Base-by-base conservation (phyloP, 2,113 vertebrate species). In the Corvus hawaiiensis region DNA sequence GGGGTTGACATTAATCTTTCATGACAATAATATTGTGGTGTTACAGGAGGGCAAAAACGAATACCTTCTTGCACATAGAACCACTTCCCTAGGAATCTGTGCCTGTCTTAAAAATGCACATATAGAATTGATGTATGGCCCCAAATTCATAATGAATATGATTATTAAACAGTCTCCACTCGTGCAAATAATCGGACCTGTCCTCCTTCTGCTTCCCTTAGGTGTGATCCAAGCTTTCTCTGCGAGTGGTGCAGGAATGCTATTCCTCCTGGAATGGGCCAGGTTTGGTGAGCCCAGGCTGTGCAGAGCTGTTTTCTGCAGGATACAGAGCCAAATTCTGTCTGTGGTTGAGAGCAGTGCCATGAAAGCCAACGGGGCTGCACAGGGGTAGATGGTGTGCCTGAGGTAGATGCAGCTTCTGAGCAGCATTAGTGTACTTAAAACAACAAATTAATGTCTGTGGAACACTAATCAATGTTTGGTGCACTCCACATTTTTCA, bases 401-500 rank as follows among this genome's bases (percentile, higher is more conserved):
- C 66, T 58, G 86, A 68, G 69, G 86, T 68, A 58, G 61, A 28
- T 6, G 21, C 59, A 32, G 82, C 79, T 96, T 61, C 89, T 61
- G 83, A 90, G 92, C 66, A 54, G 95, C 49, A 52, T 87, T 94
- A 72, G 87, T 87, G 81, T 96, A 63, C 83, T 95, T 92, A 94
- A 94, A 91, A 52, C 82, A 91, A 87, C 91, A 89, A 92, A 96
- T 77, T 84, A 89, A 69, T 67, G 89, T 91, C 90, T 74, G 16
- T 55, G 90, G 92, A 59, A 30, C 66, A 83, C 92, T 96, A 98
- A 98, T 98, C 98, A 97, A 98, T 98, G 97, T 74, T 94, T 86
- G 84, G 95, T 59, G 75, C 83, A 72, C 88, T 95, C 94, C 88
- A 78, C 97, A 98, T 98, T 98, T 98, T 98, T 98, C 98, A 98